Evolutionary conservation across 2,797 vertebrate species (phyloP).

Genomic region (Trichosurus vulpecula): DNA sequence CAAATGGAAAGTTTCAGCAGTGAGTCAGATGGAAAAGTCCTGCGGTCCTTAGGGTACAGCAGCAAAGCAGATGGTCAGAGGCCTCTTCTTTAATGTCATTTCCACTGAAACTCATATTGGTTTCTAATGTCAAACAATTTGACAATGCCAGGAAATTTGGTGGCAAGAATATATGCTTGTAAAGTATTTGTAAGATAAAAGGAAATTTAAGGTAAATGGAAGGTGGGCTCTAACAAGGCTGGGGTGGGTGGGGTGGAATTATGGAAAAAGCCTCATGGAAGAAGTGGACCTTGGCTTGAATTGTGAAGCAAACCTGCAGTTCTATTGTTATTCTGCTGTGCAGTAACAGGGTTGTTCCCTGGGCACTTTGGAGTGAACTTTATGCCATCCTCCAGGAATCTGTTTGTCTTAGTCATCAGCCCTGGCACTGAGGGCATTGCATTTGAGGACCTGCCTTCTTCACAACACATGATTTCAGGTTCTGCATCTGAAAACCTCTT

Average conservation of each 20-base stretch:
- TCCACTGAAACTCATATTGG: neutral
- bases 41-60: neutral
- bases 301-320: neutral
- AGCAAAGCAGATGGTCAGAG: neutral
- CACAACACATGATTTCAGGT: neutral
- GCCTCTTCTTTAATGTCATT: neutral
- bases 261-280: neutral
- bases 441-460: conserved; percentile 16
- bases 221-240: neutral
- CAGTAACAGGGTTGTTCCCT: neutral
- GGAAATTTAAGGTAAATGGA: neutral
- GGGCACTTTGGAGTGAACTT: neutral
- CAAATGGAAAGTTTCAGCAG: neutral
- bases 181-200: neutral
- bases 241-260: neutral
- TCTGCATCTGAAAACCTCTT: neutral
- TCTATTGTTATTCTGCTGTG: neutral
- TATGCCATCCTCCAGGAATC: neutral
- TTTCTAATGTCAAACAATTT: neutral
- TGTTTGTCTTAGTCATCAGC: neutral
- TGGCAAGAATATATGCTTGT: neutral
- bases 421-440: neutral
- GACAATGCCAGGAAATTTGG: neutral
- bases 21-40: neutral
- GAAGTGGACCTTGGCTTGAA: neutral